Evolutionary conservation across 2,888 invertebrate genomes (phyloP), one percentile per base, ranked within the genome.

Genomic region (Hedychridium roseum): DNA sequence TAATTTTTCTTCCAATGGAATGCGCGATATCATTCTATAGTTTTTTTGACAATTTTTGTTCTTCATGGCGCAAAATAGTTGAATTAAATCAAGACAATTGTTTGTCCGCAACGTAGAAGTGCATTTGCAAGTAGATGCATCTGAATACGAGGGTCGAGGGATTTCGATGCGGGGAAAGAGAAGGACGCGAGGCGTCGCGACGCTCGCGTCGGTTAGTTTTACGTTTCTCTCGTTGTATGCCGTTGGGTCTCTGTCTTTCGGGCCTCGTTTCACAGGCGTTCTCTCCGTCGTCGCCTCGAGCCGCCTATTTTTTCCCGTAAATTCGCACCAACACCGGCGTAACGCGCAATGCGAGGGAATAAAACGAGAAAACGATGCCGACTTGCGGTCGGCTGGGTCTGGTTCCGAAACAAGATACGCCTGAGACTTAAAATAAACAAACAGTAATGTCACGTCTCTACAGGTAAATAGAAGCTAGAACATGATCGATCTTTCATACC

Each of bases 341-440:
- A 46, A 42, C 39, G 57, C 48, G 60, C 59, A 64, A 68, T 43
- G 50, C 52, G 64, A 68, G 60, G 68, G 64, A 70, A 73, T 68
- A 71, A 72, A 73, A 70, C 60, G 64, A 68, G 69, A 74, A 76
- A 74, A 73, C 57, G 73, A 75, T 67, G 74, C 72, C 67, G 60
- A 59, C 58, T 60, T 78, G 77, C 67, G 77, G 77, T 78, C 66
- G 66, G 68, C 66, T 71, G 72, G 71, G 62, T 73, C 71, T 69
- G 66, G 64, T 64, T 68, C 70, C 70, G 78, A 74, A 77, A 78
- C 63, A 60, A 63, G 76, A 78, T 78, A 78, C 74, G 78, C 78
- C 78, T 78, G 78, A 65, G 78, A 78, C 66, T 65, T 64, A 60
- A 66, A 66, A 68, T 66, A 64, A 70, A 72, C 60, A 66, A 68